Evolutionary conservation across 2,888 invertebrate genomes (phyloP).

Genomic region (Electrophaes corylata): DNA sequence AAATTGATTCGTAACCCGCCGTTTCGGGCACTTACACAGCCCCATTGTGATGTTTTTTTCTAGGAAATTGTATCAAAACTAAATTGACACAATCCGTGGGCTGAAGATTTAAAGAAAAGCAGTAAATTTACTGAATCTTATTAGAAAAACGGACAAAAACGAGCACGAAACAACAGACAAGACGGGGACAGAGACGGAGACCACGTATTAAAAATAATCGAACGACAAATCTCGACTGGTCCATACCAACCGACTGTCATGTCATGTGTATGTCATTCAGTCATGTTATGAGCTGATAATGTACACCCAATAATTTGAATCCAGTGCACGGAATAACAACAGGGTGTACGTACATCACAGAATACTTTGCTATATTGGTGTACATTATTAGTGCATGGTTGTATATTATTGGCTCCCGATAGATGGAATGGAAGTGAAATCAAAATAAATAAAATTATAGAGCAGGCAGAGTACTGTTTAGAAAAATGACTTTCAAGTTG

Average conservation of each 20-base stretch:
- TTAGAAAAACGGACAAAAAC: not conserved
- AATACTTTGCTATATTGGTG: too few species aligned
- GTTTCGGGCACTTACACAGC: slow-evolving; percentile 98
- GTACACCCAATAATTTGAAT: too few species aligned
- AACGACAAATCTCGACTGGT: too few species aligned
- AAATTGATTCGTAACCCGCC: slow-evolving; percentile 98
- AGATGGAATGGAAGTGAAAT: not conserved
- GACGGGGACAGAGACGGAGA: not conserved
- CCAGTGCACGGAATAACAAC: too few species aligned
- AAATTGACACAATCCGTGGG: not conserved
- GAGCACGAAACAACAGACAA: not conserved
- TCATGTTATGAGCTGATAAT: too few species aligned
- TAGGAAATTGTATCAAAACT: slow-evolving; percentile 18
- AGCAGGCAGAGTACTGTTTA: slow-evolving; percentile 28
- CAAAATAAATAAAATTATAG: slow-evolving; percentile 13
- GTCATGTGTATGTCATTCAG: too few species aligned
- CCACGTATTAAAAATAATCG: too few species aligned
- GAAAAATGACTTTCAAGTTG: slow-evolving; percentile 65
- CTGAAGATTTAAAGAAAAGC: not conserved
- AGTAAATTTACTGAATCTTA: not conserved
- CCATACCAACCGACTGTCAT: too few species aligned
- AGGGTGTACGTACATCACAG: too few species aligned
- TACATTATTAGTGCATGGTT: too few species aligned
- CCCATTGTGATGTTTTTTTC: slow-evolving; percentile 88
- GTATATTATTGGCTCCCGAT: too few species aligned